Evolutionary conservation across 64 coral and sea anemone species (phyloP), one percentile per base, ranked within the genome.

Genomic region (Stichodactyla helianthus): DNA sequence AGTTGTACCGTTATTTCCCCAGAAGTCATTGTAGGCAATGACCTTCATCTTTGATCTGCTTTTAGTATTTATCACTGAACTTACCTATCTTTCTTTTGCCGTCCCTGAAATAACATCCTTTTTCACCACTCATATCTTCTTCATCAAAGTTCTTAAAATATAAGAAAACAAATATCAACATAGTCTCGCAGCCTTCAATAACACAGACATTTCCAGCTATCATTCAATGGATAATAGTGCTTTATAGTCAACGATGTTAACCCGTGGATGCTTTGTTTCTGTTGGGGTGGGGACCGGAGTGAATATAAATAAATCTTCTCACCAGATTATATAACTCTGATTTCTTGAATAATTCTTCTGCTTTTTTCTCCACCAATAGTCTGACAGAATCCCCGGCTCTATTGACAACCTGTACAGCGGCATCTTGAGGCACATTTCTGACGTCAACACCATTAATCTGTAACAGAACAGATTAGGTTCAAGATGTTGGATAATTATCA

Each of bases 371-470:
- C 4, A 94, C 87, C 22, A 94, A 60, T 61, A 98, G 65, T 15
- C 84, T 86, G 13, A 98, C 88, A 27, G 91, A 89, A 20, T 91
- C 92, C 59, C 87, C 86, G 16, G 89, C 87, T 13, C 95, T 82
- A 50, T 92, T 89, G 51, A 98, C 95, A 28, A 98, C 83, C 87
- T 91, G 89, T 10, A 89, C 92, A 15, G 95, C 95, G 16, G 95
- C 92, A 70, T 98, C 89, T 79, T 98, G 95, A 8, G 89, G 92
- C 18, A 94, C 95, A 6, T 74, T 83, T 1, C 92, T 79, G 0
- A 94, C 92, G 53, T 98, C 95, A 0, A 98, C 95, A 19, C 92
- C 87, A 58, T 98, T 98, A 16, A 98, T 94, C 95, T 93, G 65
- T 13, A 63, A 65, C 19, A 65, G 18, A 65, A n/a, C 19, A 65